Evolutionary conservation across 2,113 vertebrate species (phyloP).

Genomic region (Corythornis vintsioides): DNA sequence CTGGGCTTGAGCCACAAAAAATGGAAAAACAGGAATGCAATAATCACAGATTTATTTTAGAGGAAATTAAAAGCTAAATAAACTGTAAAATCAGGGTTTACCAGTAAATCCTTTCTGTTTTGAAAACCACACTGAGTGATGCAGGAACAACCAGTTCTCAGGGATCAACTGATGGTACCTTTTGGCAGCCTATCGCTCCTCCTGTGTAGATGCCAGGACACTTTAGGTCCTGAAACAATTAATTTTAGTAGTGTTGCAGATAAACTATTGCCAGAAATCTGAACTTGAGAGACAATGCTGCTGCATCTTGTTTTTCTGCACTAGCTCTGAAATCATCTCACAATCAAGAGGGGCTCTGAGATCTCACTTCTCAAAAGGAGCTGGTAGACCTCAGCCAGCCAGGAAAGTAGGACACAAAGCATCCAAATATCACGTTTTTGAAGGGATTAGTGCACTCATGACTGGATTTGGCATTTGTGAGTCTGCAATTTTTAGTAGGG

Average conservation of each 20-base stretch:
- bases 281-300: not conserved
- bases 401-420: not conserved
- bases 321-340: not conserved
- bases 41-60: slow-evolving; percentile 23
- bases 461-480: not conserved
- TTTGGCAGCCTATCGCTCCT: not conserved
- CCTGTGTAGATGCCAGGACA: not conserved
- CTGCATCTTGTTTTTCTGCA: not conserved
- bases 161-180: not conserved
- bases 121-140: not conserved
- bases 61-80: slow-evolving; percentile 33
- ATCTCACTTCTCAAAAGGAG: not conserved
- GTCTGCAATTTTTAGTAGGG: not conserved
- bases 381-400: not conserved
- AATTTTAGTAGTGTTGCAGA: slow-evolving; percentile 13
- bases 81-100: not conserved
- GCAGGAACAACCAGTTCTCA: slow-evolving; percentile 5
- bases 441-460: not conserved
- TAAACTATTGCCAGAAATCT: not conserved
- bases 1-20: not conserved
- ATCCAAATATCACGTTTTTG: not conserved
- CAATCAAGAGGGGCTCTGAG: not conserved
- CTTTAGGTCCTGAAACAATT: slow-evolving; percentile 36
- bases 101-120: not conserved
- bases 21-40: not conserved